Evolutionary conservation across 2,797 vertebrate genomes (phyloP).

Genomic region (Pangasius djambal): DNA sequence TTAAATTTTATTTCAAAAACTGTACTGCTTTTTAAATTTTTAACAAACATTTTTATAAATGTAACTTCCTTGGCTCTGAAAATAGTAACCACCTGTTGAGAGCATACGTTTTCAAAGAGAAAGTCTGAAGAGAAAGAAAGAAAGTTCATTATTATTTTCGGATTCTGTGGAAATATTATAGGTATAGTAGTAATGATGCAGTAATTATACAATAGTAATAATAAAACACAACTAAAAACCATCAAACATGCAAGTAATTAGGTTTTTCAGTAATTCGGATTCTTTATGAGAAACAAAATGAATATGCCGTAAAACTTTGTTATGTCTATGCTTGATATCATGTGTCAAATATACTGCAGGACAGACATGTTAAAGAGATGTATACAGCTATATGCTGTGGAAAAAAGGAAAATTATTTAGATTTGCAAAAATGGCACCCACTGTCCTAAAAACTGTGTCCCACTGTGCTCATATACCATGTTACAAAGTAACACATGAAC

Average conservation of each 20-base stretch:
- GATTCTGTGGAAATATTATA: not conserved
- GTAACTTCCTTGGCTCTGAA: not conserved
- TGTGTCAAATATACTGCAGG: not conserved
- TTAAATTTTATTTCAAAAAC: not conserved
- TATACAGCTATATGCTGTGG: not conserved
- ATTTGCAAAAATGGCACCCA: not conserved
- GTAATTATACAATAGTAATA: not conserved
- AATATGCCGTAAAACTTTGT: too few relatives aligned
- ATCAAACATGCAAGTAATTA: not conserved
- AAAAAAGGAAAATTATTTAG: not conserved
- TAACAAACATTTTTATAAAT: not conserved
- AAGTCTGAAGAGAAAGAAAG: not conserved
- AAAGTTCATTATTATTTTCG: not conserved
- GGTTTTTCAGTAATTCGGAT: not conserved
- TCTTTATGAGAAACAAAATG: not conserved
- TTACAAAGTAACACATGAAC: constrained; percentile 4
- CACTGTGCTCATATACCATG: not conserved
- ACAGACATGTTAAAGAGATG: not conserved
- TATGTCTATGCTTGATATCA: not conserved
- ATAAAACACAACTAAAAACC: not conserved
- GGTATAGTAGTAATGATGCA: not conserved
- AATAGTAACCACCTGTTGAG: not conserved
- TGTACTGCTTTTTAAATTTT: not conserved
- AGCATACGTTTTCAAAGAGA: not conserved
- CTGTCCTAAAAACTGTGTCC: not conserved